Conservation (phyloP, 2,113 vertebrate genomes). For the Anas platyrhynchos region DNA sequence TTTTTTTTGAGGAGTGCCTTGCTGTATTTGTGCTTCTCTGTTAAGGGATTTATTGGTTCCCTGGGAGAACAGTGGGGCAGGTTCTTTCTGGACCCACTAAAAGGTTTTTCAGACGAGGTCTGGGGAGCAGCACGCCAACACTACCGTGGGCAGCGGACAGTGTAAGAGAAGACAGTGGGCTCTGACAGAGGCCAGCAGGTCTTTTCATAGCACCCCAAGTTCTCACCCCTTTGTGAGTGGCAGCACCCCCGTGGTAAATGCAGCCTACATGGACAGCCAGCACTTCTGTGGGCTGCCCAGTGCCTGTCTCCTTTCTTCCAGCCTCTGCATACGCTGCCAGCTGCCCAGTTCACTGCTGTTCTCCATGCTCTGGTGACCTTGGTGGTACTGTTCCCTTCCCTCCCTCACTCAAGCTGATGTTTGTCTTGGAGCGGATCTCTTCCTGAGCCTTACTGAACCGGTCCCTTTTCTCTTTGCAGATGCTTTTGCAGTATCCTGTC, state of each 20-base stretch:
- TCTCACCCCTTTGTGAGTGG: background rate
- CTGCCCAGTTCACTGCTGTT: background rate
- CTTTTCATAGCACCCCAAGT: background rate
- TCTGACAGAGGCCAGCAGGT: background rate
- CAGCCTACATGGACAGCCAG: background rate
- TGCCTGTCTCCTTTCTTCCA: background rate
- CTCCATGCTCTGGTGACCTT: background rate
- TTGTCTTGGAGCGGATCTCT: background rate
- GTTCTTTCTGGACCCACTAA: background rate
- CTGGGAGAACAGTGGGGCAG: rapidly evolving
- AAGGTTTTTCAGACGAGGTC: background rate
- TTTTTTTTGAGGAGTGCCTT: background rate
- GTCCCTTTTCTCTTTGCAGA: conserved; percentile 26
- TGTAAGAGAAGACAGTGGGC: background rate
- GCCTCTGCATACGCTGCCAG: background rate
- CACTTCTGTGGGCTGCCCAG: background rate
- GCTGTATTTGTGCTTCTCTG: background rate
- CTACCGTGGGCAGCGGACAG: background rate
- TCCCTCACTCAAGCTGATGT: background rate
- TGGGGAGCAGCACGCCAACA: background rate
- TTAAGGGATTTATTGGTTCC: background rate
- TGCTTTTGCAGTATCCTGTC: background rate
- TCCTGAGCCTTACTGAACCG: background rate
- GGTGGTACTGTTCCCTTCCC: background rate
- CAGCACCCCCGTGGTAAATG: background rate